Evolutionary conservation across 2,888 invertebrate genomes (phyloP), one percentile per base, ranked within the genome.

Genomic region (Lithophane semibrunnea): DNA sequence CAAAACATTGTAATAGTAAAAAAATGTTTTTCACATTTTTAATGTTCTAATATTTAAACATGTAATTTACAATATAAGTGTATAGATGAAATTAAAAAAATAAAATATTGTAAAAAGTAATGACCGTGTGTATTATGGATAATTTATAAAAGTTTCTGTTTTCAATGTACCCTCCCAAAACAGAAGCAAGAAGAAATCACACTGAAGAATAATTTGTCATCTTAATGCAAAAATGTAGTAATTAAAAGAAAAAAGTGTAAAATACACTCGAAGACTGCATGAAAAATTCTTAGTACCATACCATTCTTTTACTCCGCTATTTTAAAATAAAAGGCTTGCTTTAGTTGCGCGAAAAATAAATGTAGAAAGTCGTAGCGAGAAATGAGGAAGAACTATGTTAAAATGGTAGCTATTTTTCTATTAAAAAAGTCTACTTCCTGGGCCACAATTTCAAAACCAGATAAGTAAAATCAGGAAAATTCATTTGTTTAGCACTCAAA

Each of bases 311-410:
- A 24, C 18, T 42, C 24, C 8, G 12, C 37, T 37, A n/a, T 24
- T 71, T 49, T 8, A 49, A 49, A 66, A 71, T 66, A 65, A 49
- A 67, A 49, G 24, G 65, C 9, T 52, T 21, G 37, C 24, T 72
- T 42, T 49, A 52, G 42, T 24, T 49, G 9, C 13, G 8, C 18
- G 8, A 8, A 49, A 49, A 72, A 37, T 64, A 49, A 37, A 29
- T 29, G n/a, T 5, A 18, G 13, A 12, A 65, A 49, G 3, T 37
- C 18, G 37, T 37, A 18, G 8, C 12, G 12, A 65, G 37, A 21
- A 72, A 42, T 42, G 18, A 52, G 18, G 9, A 66, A 5, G 49
- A 52, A 37, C n/a, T 42, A 65, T 24, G 3, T 24, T 49, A 13
- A 9, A 66, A 66, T 66, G 18, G 0, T 1, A 12, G 66, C 49